Evolutionary conservation across 2,797 vertebrate genomes (phyloP).

Genomic region (Ara ararauna): DNA sequence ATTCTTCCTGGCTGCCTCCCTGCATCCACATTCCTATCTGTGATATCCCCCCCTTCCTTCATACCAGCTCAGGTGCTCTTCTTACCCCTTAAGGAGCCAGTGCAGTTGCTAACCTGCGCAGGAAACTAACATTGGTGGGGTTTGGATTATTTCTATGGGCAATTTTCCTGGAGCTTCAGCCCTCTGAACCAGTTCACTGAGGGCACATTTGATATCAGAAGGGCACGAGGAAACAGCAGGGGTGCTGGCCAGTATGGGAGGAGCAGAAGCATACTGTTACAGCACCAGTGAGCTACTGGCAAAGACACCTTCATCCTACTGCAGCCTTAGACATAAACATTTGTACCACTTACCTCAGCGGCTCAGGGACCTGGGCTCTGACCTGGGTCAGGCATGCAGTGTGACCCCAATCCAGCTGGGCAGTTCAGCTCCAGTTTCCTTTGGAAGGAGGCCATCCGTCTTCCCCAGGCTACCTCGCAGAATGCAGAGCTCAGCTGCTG

Average conservation of each 20-base stretch:
- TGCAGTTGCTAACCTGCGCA: background rate
- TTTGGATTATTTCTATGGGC: background rate
- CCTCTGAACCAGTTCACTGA: background rate
- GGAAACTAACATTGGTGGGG: background rate
- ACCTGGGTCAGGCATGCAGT: conserved; percentile 12
- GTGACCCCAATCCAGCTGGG: background rate
- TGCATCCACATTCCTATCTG: background rate
- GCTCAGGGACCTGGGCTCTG: background rate
- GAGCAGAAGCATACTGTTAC: rapidly evolving
- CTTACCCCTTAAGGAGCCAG: background rate
- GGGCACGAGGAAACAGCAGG: background rate
- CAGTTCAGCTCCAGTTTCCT: background rate
- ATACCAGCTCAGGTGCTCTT: background rate
- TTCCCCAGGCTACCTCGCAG: background rate
- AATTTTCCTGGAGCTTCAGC: background rate
- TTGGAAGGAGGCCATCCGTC: conserved; percentile 37
- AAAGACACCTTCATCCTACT: background rate
- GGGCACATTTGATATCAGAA: background rate
- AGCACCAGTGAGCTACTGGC: background rate
- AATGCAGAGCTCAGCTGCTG: conserved; percentile 65
- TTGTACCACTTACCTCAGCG: background rate
- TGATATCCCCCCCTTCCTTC: background rate
- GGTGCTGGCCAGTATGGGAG: background rate
- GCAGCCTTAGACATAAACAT: background rate
- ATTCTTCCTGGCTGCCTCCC: background rate